Percentiles rank a stretch among this genome's conserved stretches.
Conservation (phyloP, 2,113 vertebrate species). For the Rhineura floridana region DNA sequence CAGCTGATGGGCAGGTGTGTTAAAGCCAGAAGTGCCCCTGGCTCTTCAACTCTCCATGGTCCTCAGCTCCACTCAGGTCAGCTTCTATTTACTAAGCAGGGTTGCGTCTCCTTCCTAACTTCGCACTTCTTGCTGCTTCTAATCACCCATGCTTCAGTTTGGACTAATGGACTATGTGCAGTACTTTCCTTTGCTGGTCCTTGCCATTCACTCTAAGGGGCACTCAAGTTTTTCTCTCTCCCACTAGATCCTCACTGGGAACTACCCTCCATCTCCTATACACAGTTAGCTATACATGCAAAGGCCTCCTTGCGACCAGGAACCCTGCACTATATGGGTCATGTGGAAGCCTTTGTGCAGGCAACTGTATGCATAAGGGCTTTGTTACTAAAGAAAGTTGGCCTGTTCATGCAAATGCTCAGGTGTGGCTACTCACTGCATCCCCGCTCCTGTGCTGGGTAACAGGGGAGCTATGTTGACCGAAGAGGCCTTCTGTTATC, state of each 20-base stretch:
- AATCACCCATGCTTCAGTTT: neutral
- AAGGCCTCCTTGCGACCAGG: too few relatives aligned
- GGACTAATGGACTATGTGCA: too few relatives aligned
- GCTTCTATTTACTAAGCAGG: neutral
- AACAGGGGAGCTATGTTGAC: too few relatives aligned
- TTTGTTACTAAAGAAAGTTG: too few relatives aligned
- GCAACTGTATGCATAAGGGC: too few relatives aligned
- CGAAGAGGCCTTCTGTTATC: too few relatives aligned
- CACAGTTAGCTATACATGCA: too few relatives aligned
- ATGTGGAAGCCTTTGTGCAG: too few relatives aligned
- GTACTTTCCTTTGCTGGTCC: neutral
- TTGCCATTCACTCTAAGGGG: neutral
- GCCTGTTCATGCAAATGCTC: too few relatives aligned
- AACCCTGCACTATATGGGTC: too few relatives aligned
- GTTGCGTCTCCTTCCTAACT: neutral
- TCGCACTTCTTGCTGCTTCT: neutral
- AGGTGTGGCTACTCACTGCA: too few relatives aligned
- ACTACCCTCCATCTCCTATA: neutral
- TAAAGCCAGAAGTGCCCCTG: neutral
- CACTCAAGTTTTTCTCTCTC: neutral
- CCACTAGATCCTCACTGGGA: neutral
- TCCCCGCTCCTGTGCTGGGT: too few relatives aligned
- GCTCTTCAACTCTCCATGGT: neutral
- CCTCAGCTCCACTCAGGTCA: neutral
- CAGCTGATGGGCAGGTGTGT: neutral